These are phyloP conservation scores for Eupithecia centaureata DNA, from an alignment of 2,888 invertebrate species.

Conservation along the genomic window DNA sequence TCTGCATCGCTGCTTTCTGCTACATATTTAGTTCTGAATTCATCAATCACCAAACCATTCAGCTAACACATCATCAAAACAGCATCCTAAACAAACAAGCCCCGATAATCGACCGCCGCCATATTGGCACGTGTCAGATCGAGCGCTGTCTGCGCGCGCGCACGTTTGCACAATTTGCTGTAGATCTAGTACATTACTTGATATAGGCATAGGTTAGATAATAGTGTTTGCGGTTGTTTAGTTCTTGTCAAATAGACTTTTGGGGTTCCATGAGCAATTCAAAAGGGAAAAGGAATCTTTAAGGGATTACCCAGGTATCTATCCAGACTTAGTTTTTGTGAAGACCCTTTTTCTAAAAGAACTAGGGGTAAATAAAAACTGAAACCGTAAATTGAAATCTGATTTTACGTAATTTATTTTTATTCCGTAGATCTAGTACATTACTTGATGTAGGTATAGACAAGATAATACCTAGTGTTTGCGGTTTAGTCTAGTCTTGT, in stretches of 20 bases:
- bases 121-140: constrained; percentile 36
- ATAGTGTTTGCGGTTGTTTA: constrained; percentile 1
- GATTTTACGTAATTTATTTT: no score
- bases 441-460: no score
- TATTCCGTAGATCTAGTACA: no score
- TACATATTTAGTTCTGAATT: no score
- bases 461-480: no score
- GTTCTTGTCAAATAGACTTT: neutral
- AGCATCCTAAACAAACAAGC: constrained; percentile 1
- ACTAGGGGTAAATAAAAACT: no score
- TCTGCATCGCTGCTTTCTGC: no score
- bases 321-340: no score
- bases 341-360: no score
- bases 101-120: constrained; percentile 12
- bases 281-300: neutral
- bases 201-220: constrained; percentile 2
- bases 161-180: constrained; percentile 22
- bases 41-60: neutral
- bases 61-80: neutral
- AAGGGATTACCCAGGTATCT: neutral
- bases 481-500: no score
- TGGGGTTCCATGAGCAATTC: neutral
- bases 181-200: constrained; percentile 2
- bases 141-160: constrained; percentile 34
- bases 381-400: no score